Base-by-base conservation (phyloP, 2,113 vertebrate genomes). In the Eublepharis macularius region DNA sequence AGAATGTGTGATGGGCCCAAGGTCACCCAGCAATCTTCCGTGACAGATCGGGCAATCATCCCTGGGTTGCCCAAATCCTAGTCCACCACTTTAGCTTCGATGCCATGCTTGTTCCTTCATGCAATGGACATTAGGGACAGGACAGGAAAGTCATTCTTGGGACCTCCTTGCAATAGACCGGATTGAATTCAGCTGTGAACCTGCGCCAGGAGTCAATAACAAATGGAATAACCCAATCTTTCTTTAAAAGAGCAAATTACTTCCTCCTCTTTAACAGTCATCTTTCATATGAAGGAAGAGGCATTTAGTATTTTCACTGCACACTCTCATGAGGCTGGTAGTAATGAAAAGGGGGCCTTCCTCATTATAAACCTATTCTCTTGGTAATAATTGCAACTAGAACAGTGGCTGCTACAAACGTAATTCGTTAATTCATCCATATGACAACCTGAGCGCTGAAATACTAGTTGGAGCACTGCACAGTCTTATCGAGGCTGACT, bases 331-430 rank as follows among this genome's bases (percentile, higher is more conserved):
- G 93, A 92, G 92, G 94, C 73, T 65, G 89, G 41, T 66, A 86
- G 84, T 92, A 94, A 94, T 92, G 91, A 94, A 92, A 94, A 89
- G 83, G 92, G 92, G 88, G 94, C 88, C 89, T 82, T 76, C 86
- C 88, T 74, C 72, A 69, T 92, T 92, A 93, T 83, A 89, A 94
- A 93, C 83, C 91, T 86, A 2, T 89, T 94, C 92, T 94, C 89
- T 82, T 90, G 91, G 86, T 86, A 81, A 91, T 94, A 94, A 94
- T 94, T 93, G 82, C 91, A 94, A 92, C 87, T 93, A 80, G 92
- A 92, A 77, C 84, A 88, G 91, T 89, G 85, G 85, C 89, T 84
- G 91, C 63, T 92, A 90, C 86, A 87, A 93, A 90, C 85, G 79
- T 93, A 93, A 91, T 94, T 91, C 81, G 90, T 93, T 93, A 93